A percentile compares a stretch with the other conserved stretches of the same genome.
Evolutionary conservation across 2,113 vertebrate species (phyloP).

Genomic region (Trogon melanurus): DNA sequence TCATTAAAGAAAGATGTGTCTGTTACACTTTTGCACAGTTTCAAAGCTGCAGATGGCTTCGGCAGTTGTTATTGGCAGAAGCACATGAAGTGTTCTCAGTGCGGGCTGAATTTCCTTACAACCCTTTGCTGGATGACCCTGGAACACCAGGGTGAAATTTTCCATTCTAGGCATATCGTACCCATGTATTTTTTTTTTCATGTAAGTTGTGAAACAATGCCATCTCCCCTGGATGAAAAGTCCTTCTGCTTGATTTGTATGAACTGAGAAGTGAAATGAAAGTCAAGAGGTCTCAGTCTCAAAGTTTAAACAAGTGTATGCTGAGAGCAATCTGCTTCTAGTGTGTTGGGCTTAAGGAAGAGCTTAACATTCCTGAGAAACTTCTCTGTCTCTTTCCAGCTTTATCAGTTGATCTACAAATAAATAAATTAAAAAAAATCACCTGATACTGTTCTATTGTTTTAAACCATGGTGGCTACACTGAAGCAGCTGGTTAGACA

Average conservation of each 20-base stretch:
- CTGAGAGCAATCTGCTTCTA: neutral
- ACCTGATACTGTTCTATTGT: neutral
- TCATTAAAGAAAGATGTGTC: neutral
- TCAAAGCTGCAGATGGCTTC: neutral
- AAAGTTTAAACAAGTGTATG: neutral
- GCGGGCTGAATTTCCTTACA: neutral
- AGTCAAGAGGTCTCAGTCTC: neutral
- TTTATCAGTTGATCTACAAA: neutral
- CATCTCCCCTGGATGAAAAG: rapidly evolving
- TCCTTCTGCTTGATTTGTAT: neutral
- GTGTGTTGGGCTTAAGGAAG: neutral
- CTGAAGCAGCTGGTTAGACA: neutral
- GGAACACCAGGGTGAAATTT: rapidly evolving
- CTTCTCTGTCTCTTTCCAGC: neutral
- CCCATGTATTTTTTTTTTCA: rapidly evolving
- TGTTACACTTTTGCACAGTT: neutral
- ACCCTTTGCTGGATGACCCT: neutral
- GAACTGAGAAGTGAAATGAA: neutral
- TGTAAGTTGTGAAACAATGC: neutral
- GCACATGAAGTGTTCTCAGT: rapidly evolving
- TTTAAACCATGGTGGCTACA: neutral
- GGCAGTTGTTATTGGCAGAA: rapidly evolving
- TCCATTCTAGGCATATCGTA: rapidly evolving
- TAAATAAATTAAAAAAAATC: too few relatives aligned
- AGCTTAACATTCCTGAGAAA: neutral